phyloP scores from a whole-genome alignment of 2,113 vertebrate genomes.

The Montifringilla adamsi region DNA sequence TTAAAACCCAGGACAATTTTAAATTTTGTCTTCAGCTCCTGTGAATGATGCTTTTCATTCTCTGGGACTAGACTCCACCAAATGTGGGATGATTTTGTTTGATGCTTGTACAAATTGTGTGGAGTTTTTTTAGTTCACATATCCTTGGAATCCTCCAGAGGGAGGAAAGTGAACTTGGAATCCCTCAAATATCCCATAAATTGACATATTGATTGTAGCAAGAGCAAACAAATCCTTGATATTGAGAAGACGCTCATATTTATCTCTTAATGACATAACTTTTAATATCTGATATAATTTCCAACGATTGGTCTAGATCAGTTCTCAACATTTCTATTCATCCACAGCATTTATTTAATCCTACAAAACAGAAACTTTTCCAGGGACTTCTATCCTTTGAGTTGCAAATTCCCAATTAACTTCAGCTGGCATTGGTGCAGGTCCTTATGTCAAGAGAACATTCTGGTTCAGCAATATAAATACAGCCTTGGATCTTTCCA shows the following conservation, averaged over 20 bases:
- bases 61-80: not conserved
- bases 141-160: not conserved
- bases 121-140: not conserved
- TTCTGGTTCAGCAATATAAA: not conserved
- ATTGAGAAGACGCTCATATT: not conserved
- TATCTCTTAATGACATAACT: not conserved
- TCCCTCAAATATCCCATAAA: not conserved
- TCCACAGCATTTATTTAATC: not conserved
- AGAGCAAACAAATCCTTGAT: not conserved
- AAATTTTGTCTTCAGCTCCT: not conserved
- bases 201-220: not conserved
- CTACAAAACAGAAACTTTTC: not conserved
- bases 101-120: not conserved
- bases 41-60: accelerated
- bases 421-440: not conserved
- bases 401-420: not conserved
- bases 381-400: not conserved
- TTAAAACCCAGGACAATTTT: not conserved
- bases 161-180: not conserved
- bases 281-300: not conserved
- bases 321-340: not conserved
- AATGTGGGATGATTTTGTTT: not conserved
- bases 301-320: not conserved
- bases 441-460: not conserved
- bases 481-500: not conserved